These are phyloP conservation scores for Bagarius yarrelli DNA, from an alignment of 2,113 vertebrate species.

Conservation along the genomic window DNA sequence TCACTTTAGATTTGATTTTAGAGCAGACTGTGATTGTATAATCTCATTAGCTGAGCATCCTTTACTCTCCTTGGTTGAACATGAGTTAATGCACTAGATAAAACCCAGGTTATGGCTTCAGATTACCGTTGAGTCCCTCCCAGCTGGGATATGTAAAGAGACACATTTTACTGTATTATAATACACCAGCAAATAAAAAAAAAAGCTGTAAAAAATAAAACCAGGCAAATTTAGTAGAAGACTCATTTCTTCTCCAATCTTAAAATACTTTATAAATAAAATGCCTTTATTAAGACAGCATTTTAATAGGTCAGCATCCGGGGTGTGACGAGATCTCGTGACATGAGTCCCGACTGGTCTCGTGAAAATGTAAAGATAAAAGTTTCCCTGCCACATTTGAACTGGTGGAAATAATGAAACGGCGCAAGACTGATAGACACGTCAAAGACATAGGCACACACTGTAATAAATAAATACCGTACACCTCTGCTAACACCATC, in stretches of 20 bases:
- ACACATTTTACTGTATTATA: background rate
- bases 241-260: background rate
- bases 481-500: no score
- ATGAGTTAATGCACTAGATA: background rate
- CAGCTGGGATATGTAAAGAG: background rate
- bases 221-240: background rate
- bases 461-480: no score
- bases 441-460: no score
- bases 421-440: no score
- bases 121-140: background rate
- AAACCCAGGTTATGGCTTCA: slow-evolving; percentile 9
- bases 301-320: no score
- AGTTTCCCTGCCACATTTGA: no score
- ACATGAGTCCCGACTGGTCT: no score
- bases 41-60: background rate
- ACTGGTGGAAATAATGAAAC: no score
- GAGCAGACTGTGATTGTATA: background rate
- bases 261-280: no score
- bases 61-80: background rate
- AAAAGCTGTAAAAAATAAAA: background rate
- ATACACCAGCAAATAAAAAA: background rate
- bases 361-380: no score
- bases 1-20: background rate
- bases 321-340: no score
- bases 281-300: no score